Evolutionary conservation across 2,888 invertebrate species (phyloP), one percentile per base, ranked within the genome.

Genomic region (Cosmia pyralina): DNA sequence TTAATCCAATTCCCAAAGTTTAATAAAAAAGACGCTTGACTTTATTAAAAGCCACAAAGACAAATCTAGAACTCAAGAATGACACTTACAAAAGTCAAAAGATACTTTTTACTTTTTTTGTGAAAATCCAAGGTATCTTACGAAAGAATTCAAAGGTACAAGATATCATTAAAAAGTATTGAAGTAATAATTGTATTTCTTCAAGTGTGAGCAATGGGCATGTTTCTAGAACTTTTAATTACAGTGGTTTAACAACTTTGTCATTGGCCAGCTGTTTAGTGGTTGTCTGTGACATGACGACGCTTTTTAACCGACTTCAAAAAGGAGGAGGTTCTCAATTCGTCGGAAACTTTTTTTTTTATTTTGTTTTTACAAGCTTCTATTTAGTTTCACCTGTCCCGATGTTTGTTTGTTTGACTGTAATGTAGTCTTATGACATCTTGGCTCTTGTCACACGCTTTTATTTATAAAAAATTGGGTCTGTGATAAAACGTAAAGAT

Each of bases 181-280:
- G n/a, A 66, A 62, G n/a, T 69, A 50, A 19, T 50, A 70, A 70
- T 41, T 52, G 5, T 69, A 52, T 70, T 48, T 52, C 6, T 63
- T 41, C 10, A 46, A 48, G 17, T 19, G 69, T 3, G 5, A 15
- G 19, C 28, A 28, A 28, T 28, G 28, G 3, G 3, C 17, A 22
- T 19, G 19, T 4, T 11, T 28, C 10, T 15, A 0, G 1, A 13
- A 17, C 4, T 11, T 44, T 52, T 28, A 52, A 53, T 59, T 17
- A 58, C 15, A n/a, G 13, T 46, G 44, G 7, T 72, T n/a, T 44
- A 67, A 50, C 5, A 22, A 44, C 28, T 58, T 68, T 69, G 28
- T 59, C 46, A 52, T 77, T 69, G n/a, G 2, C 13, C 13, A 8
- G 69, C 58, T 38, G 50, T 58, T 58, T 58, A 1, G 13, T 50